Evolutionary conservation across 2,113 vertebrate genomes (phyloP).

Genomic region (Dipodomys stephensi): DNA sequence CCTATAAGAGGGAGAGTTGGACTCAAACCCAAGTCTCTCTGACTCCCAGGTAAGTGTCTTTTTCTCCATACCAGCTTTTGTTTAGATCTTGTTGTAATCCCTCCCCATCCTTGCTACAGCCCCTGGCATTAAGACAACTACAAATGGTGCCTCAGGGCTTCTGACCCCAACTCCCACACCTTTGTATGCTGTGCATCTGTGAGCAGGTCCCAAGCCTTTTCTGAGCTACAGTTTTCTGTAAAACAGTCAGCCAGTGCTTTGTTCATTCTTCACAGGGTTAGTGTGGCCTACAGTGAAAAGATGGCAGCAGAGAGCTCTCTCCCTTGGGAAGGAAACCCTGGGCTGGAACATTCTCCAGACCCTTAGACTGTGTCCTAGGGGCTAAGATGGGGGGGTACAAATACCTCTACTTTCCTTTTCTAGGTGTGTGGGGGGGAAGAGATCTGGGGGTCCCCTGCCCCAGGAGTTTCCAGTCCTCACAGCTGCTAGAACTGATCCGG

Average conservation of each 20-base stretch:
- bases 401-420: background rate
- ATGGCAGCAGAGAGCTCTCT: background rate
- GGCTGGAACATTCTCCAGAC: background rate
- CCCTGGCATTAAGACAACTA: background rate
- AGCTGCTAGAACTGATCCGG: slow-evolving; percentile 62
- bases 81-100: background rate
- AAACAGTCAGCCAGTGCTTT: background rate
- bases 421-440: slow-evolving; percentile 6
- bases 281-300: background rate
- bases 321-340: background rate
- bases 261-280: background rate
- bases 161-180: background rate
- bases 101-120: background rate
- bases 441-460: slow-evolving; percentile 31
- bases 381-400: background rate
- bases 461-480: slow-evolving; percentile 42
- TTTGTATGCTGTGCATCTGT: background rate
- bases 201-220: background rate
- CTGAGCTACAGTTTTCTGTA: background rate
- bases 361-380: background rate
- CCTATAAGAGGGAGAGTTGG: background rate
- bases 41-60: background rate
- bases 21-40: background rate
- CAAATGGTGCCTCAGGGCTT: background rate
- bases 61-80: background rate